Conservation (phyloP, 2,113 vertebrate genomes). For the Gallinago undulata region DNA sequence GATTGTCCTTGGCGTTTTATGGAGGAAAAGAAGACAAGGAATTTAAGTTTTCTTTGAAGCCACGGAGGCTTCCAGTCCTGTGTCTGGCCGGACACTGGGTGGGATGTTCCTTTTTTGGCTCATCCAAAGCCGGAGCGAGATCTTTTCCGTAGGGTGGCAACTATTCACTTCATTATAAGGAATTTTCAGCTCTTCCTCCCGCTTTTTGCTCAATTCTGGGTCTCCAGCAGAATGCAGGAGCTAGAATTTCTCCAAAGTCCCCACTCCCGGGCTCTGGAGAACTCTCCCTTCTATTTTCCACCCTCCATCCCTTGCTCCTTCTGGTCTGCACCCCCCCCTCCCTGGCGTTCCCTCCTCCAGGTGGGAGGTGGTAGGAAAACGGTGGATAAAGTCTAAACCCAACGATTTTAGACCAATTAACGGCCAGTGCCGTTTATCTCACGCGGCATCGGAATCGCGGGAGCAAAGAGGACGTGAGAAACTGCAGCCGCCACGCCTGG, state of each 20-base stretch:
- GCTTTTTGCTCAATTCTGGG: background rate
- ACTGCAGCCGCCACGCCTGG: background rate
- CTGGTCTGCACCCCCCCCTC: background rate
- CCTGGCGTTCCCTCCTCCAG: background rate
- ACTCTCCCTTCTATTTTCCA: background rate
- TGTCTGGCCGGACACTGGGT: background rate
- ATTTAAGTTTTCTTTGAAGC: background rate
- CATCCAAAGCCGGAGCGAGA: background rate
- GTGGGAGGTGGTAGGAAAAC: conserved; percentile 9
- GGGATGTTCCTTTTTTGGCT: background rate
- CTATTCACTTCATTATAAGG: fast-evolving
- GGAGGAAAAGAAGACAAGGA: background rate
- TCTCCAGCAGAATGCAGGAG: background rate
- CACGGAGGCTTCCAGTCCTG: background rate
- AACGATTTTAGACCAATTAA: background rate
- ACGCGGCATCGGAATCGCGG: background rate
- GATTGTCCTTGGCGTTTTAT: fast-evolving
- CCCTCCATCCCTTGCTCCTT: background rate
- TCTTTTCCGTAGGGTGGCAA: background rate
- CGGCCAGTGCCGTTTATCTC: background rate
- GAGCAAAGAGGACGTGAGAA: background rate
- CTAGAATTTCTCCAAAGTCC: background rate
- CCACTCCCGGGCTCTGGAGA: background rate
- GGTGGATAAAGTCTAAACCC: background rate
- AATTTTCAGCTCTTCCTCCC: background rate